Base-by-base conservation (phyloP, 1,140 invertebrate genomes). In the Trachymyrmex septentrionalis region DNA sequence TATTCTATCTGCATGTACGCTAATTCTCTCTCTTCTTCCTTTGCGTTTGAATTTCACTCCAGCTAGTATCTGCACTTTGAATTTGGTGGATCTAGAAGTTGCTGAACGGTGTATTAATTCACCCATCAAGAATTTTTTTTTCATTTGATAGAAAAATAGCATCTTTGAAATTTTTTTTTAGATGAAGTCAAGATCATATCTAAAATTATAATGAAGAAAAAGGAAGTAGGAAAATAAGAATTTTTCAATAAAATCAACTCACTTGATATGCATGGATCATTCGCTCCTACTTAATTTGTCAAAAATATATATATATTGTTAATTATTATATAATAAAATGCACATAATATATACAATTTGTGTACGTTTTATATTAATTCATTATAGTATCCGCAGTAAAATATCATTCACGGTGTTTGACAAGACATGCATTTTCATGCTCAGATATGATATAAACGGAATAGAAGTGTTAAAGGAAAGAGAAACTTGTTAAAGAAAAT, bases 371-470 rank as follows among this genome's bases (percentile, higher is more conserved):
- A 48, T 5, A 48, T 19, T 48, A n/a, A 64, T 57, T 6, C 9
- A 57, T 44, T 55, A 30, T 73, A n/a, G 61, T 82, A 82, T 21
- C 12, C 61, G 48, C 9, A 59, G 0, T 73, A 48, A 61, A 81
- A 38, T 59, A 81, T 50, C 21, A 71, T 10, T 48, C 14, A 16
- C 14, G 19, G 2, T 3, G n/a, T 24, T 55, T 19, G 3, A 82
- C 16, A 24, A 27, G 10, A 16, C n/a, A 44, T 24, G 34, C 14
- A 2, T 34, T 73, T 84, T 61, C 24, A 14, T 38, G 55, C 34
- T 59, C 38, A 53, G 16, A 1, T 57, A 2, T 34, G 19, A 66
- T n/a, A n/a, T 5, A 7, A 12, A 57, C 34, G 5, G 6, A 66
- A 71, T 38, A 34, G 38, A 59, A 59, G 38, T 38, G n/a, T 14